Base-by-base conservation (phyloP, 2,888 invertebrate genomes). In the Perdita meconis region DNA sequence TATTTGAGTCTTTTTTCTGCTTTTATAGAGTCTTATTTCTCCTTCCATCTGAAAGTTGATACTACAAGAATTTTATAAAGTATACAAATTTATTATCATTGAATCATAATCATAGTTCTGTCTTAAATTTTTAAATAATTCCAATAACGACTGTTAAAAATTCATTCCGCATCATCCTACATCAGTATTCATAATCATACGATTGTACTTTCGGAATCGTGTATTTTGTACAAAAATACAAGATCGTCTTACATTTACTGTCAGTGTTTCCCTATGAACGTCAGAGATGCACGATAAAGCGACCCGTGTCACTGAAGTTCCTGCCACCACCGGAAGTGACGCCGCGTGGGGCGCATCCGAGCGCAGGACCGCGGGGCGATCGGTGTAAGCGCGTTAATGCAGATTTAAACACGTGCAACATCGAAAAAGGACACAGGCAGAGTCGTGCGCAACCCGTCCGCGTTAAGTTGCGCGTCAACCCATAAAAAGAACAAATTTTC, bases 271-370 rank as follows among this genome's bases (percentile, higher is more conserved):
- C 26, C 44, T 22, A n/a, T 16, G 10, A 51, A 24, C 47, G 24
- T 16, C 47, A 16, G 3, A 30, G 38, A 19, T 42, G n/a, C 72
- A 26, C 44, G 72, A 44, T 36, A 34, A 57, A 19, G 42, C 63
- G 22, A 55, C 24, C 24, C 12, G 19, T 50, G 60, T 61, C 71
- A 34, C 40, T 56, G 16, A 75, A 66, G 59, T 47, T 75, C 40
- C 68, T 63, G 61, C 68, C 38, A 68, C 26, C 38, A 68, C 22
- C 44, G 77, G 56, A 77, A 51, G 60, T 53, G 59, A 56, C 34
- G 16, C 24, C 13, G 34, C 36, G 56, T 30, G 36, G 38, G 38
- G 47, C 22, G 61, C 60, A 40, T 19, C 47, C 26, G 38, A 47
- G 68, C 22, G 30, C 44, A 22, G 59, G 44, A 13, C 57, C 64